phyloP scores from a whole-genome alignment of 2,888 invertebrate species.

The Malthinus flaveolus region DNA sequence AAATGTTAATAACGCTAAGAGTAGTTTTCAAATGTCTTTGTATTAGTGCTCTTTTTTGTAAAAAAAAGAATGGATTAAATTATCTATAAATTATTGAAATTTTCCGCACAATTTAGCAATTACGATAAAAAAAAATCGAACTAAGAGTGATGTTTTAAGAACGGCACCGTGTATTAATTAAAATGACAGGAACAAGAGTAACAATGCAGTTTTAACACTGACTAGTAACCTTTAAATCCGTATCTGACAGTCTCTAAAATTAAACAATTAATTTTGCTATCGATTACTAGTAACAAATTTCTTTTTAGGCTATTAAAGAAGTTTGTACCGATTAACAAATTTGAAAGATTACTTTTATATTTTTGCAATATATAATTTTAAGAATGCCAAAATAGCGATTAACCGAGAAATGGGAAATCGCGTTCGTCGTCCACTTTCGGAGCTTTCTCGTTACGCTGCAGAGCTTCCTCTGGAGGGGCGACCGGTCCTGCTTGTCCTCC shows the following conservation, averaged over 20 bases:
- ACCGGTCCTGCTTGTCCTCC: slow-evolving; percentile 8
- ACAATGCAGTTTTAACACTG: slow-evolving; percentile 45
- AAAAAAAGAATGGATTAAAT: no score
- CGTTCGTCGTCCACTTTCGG: slow-evolving; percentile 95
- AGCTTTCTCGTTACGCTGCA: slow-evolving; percentile 52
- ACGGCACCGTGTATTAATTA: no score
- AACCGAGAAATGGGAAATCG: slow-evolving; percentile 93
- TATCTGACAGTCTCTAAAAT: slow-evolving; percentile 49
- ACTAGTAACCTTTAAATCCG: slow-evolving; percentile 50
- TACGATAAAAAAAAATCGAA: no score
- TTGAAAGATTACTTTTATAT: slow-evolving; percentile 35
- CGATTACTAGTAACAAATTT: slow-evolving; percentile 35
- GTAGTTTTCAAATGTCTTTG: no score
- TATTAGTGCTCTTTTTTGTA: no score
- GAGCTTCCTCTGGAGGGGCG: slow-evolving; percentile 2
- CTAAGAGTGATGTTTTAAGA: no score
- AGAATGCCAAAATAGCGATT: slow-evolving; percentile 48
- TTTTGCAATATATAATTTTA: slow-evolving; percentile 22
- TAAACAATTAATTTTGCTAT: slow-evolving; percentile 38
- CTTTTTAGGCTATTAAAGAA: slow-evolving; percentile 43
- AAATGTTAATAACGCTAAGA: no score
- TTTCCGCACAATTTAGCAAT: no score
- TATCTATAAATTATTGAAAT: no score
- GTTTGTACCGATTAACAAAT: slow-evolving; percentile 50
- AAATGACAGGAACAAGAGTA: no score